phyloP scores from a whole-genome alignment of 2,888 invertebrate genomes.

The Acleris emargana region DNA sequence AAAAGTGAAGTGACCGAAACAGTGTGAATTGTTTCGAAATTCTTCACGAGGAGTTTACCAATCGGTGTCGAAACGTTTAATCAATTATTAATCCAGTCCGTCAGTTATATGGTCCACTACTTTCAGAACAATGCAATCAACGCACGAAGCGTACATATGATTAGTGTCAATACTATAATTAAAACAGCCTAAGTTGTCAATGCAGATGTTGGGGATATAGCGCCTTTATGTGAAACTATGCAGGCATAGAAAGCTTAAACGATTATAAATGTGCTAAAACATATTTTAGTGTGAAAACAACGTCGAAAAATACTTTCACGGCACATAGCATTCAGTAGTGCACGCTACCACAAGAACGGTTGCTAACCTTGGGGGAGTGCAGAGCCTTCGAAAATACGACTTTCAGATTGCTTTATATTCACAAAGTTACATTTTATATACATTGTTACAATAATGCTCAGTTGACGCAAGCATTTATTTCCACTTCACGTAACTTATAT shows the following conservation, averaged over 20 bases:
- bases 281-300: slow-evolving; percentile 69
- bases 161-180: slow-evolving; percentile 15
- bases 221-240: slow-evolving; percentile 38
- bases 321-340: slow-evolving; percentile 61
- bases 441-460: neutral
- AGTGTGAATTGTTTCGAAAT: slow-evolving; percentile 48
- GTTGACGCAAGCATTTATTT: neutral
- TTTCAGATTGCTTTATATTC: slow-evolving; percentile 49
- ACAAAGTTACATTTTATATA: slow-evolving; percentile 10
- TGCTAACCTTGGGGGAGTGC: slow-evolving; percentile 62
- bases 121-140: slow-evolving; percentile 41
- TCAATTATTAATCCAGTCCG: slow-evolving; percentile 50
- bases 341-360: slow-evolving; percentile 66
- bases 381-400: slow-evolving; percentile 59
- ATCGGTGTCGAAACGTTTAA: slow-evolving; percentile 52
- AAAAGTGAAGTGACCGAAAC: slow-evolving; percentile 26
- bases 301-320: slow-evolving; percentile 80
- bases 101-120: slow-evolving; percentile 49
- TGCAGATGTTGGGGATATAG: slow-evolving; percentile 15
- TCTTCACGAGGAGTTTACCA: slow-evolving; percentile 49
- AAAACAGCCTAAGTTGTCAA: slow-evolving; percentile 6
- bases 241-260: slow-evolving; percentile 73
- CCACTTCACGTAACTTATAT: slow-evolving; percentile 6
- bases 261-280: slow-evolving; percentile 78
- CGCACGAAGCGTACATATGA: slow-evolving; percentile 37